Conservation (phyloP, 1,140 invertebrate genomes). For the Ditylenchus dipsaci region DNA sequence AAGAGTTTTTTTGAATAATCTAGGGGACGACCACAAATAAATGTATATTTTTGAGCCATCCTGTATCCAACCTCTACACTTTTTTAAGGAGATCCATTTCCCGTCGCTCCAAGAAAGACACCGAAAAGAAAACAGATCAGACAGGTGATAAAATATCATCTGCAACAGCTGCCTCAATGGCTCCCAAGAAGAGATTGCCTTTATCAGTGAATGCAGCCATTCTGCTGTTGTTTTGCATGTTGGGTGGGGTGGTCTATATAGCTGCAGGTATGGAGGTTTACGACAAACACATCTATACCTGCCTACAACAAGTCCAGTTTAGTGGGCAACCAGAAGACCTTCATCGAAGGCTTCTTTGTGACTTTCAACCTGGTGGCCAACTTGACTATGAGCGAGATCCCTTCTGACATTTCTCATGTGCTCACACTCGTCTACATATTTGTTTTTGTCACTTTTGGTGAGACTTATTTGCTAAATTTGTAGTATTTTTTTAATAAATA, state of each 20-base stretch:
- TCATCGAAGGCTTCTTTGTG: conserved; percentile 55
- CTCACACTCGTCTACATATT: conserved; percentile 55
- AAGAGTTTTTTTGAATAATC: no score
- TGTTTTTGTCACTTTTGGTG: conserved; percentile 55
- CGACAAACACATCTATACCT: conserved; percentile 3
- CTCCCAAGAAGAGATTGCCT: conserved; percentile 47
- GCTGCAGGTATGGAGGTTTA: no score
- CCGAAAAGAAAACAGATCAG: no score
- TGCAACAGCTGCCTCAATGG: conserved; percentile 4
- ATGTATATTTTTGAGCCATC: no score
- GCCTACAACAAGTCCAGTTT: neutral
- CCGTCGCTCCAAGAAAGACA: no score
- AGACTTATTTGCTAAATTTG: neutral
- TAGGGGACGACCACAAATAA: no score
- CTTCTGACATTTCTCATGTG: conserved; percentile 50
- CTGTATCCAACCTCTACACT: no score
- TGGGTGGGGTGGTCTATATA: conserved; percentile 55
- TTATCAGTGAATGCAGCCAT: conserved; percentile 56
- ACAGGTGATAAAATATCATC: no score
- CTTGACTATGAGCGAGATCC: conserved; percentile 57
- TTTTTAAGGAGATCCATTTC: no score
- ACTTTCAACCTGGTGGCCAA: conserved; percentile 57
- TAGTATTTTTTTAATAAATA: conserved; percentile 4
- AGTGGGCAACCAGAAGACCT: conserved; percentile 45
- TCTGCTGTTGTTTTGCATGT: conserved; percentile 56